phyloP scores from a whole-genome alignment of 2,113 vertebrate species.

The Pristiophorus japonicus region DNA sequence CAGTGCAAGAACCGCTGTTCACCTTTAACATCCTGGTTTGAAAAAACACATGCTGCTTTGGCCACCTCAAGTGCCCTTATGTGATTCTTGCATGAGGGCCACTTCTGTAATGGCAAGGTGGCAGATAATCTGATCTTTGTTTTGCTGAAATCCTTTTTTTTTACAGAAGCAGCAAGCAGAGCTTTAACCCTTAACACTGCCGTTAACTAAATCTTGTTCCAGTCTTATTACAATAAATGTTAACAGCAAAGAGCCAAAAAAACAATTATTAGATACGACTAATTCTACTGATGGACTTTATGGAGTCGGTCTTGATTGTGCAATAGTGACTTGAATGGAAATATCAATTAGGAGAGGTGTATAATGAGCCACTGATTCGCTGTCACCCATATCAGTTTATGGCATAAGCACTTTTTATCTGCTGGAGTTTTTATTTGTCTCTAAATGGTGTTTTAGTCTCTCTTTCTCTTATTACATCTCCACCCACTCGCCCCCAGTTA shows the following conservation, averaged over 20 bases:
- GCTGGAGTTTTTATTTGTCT: background rate
- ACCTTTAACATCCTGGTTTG: constrained; percentile 20
- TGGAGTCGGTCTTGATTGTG: background rate
- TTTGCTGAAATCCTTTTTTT: background rate
- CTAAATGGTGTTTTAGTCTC: background rate
- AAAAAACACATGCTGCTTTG: background rate
- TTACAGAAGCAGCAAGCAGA: background rate
- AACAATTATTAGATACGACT: background rate
- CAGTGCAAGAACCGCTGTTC: background rate
- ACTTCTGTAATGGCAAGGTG: constrained; percentile 6
- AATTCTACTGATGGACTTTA: background rate
- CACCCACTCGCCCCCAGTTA: background rate
- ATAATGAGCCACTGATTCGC: background rate
- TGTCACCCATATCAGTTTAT: background rate
- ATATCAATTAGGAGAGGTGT: background rate
- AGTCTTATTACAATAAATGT: background rate
- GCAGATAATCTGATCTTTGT: constrained; percentile 7
- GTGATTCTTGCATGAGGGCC: background rate
- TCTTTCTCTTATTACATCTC: background rate
- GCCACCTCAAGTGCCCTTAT: constrained; percentile 6
- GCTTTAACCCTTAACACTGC: background rate
- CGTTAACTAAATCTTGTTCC: background rate
- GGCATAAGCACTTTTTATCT: background rate
- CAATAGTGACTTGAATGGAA: background rate
- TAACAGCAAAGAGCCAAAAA: background rate